Evolutionary conservation across 2,113 vertebrate species (phyloP).

Genomic region (Crocuta crocuta): DNA sequence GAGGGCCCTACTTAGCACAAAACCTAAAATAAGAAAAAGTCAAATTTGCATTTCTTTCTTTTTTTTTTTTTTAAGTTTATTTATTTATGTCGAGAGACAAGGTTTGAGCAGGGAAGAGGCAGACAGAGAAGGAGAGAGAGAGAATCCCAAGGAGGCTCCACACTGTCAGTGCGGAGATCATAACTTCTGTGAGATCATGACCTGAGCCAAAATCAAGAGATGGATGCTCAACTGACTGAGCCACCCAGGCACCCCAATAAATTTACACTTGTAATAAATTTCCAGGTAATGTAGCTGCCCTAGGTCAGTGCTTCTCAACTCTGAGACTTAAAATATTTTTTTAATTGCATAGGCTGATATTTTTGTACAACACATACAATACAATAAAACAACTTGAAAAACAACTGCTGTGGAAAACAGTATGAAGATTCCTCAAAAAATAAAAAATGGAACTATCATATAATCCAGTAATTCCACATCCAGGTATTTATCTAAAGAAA

Average conservation of each 20-base stretch:
- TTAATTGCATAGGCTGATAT: neutral
- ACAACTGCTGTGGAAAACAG: neutral
- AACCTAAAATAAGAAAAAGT: neutral
- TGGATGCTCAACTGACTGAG: too few species aligned
- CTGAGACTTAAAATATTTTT: neutral
- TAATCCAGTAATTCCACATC: neutral
- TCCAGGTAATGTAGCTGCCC: neutral
- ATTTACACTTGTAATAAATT: neutral
- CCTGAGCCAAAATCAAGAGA: too few species aligned
- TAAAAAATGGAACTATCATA: neutral
- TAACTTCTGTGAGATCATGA: too few species aligned
- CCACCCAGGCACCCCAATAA: neutral
- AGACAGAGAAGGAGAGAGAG: too few species aligned
- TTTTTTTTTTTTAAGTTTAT: too few species aligned
- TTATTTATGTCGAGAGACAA: neutral
- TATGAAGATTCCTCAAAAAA: neutral
- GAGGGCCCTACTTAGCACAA: neutral
- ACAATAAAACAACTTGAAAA: neutral
- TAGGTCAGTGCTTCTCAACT: neutral
- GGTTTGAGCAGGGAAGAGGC: too few species aligned
- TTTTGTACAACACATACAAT: neutral
- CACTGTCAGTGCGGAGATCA: too few species aligned
- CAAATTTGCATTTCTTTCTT: neutral
- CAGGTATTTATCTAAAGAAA: neutral
- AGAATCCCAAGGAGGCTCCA: too few species aligned